Base-by-base conservation (phyloP, 2,113 vertebrate species). In the Osmerus eperlanus region DNA sequence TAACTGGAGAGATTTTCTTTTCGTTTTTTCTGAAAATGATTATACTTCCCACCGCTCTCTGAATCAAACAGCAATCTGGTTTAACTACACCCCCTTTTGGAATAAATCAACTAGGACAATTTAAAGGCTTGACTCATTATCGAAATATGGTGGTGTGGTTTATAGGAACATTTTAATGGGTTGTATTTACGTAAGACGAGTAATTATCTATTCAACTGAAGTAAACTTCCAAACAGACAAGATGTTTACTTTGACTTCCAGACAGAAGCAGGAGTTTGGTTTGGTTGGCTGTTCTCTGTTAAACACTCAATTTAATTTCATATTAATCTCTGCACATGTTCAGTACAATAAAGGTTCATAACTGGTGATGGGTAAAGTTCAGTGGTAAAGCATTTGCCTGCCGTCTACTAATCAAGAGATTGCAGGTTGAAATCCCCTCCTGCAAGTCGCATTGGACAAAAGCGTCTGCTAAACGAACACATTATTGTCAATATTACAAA, bases 41-140 rank as follows among this genome's bases (percentile, higher is more conserved):
- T 79, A 87, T 82, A 82, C 75, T 67, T 15, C 3, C 70, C 81
- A 83, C 77, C 67, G 68, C 73, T 77, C 77, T 73, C 59, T 28
- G 63, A 71, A 78, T 66, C n/a, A 82, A 53, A 72, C 83, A 65
- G 75, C 36, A 21, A 32, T 70, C 16, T 63, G 68, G 70, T 73
- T 83, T 83, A 82, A 86, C 87, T 81, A 79, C 47, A 59, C 61
- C 19, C 68, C 80, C 82, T 70, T 82, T 61, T 73, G 73, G 77
- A 65, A 64, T 87, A 83, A 85, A 88, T 87, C 79, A 84, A 84
- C 68, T 72, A n/a, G 56, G 55, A 70, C 67, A 72, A 80, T 5
- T 78, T 79, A 60, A 75, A 66, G 41, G 72, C 82, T 81, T 59
- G 56, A 74, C 72, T 80, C 65, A 78, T 78, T 81, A 84, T 79